Base-by-base conservation (phyloP, 2,888 invertebrate species). In the Arrhopalites spinosus region DNA sequence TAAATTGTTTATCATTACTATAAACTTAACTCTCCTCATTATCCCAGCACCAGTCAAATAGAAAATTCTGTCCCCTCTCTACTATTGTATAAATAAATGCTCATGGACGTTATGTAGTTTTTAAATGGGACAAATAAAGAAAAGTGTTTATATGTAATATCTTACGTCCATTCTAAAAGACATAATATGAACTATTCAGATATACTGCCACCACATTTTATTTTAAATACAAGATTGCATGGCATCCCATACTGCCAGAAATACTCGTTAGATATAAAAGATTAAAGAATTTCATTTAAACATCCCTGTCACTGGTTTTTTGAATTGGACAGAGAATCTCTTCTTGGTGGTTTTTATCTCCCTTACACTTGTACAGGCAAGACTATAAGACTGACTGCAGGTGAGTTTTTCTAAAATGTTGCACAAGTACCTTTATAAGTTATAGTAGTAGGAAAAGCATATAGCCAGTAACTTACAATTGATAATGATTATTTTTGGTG, bases 401-500 rank as follows among this genome's bases (percentile, higher is more conserved):
- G 36, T 36, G 11, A n/a, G n/a, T n/a, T n/a, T n/a, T n/a, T n/a
- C n/a, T 36, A 29, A 13, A 29, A 13, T 27, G 64, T 27, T n/a
- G n/a, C n/a, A n/a, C n/a, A n/a, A n/a, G n/a, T n/a, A n/a, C n/a
- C n/a, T n/a, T n/a, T n/a, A n/a, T n/a, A n/a, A n/a, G n/a, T n/a
- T n/a, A n/a, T n/a, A n/a, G n/a, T n/a, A n/a, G n/a, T n/a, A n/a
- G n/a, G n/a, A n/a, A n/a, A n/a, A n/a, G n/a, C n/a, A n/a, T n/a
- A n/a, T n/a, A n/a, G n/a, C n/a, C 59, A 25, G 15, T 20, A 5
- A n/a, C n/a, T 11, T 20, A 43, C 66, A 66, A 43, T 66, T 66
- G 66, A 43, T 43, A 53, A 69, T 69, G 69, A 53, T 69, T 68
- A 68, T 50, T 68, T 66, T 50, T 53, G 69, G 53, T 68, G 68